Evolutionary conservation across 2,888 invertebrate species (phyloP).

Genomic region (Drosophila histrio): DNA sequence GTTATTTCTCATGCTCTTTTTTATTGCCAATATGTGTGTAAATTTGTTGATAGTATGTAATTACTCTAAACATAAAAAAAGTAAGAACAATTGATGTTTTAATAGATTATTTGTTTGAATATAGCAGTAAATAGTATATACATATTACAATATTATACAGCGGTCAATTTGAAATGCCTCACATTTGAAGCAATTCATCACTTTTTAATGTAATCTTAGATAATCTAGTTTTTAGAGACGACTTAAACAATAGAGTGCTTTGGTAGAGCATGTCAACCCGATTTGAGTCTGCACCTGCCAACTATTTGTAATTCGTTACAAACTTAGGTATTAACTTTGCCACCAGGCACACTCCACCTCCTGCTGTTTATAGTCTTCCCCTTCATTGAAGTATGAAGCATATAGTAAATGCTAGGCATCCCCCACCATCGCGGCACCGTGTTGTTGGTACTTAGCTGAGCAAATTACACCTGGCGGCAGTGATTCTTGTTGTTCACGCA

Average conservation of each 20-base stretch:
- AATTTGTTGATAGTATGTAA: conserved; percentile 20
- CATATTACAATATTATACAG: conserved; percentile 66
- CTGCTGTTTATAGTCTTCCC: conserved; percentile 52
- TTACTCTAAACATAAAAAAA: conserved; percentile 46
- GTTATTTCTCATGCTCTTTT: conserved; percentile 34
- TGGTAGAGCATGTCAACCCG: conserved; percentile 66
- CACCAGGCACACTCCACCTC: conserved; percentile 68
- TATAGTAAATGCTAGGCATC: conserved; percentile 78
- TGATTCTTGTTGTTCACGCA: conserved; percentile 88
- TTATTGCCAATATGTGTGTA: conserved; percentile 55
- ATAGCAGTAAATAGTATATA: conserved; percentile 45
- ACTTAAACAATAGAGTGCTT: conserved; percentile 66
- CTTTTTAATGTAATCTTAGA: conserved; percentile 30
- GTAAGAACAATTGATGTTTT: conserved; percentile 33
- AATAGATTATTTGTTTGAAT: conserved; percentile 36
- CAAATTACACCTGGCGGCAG: conserved; percentile 63
- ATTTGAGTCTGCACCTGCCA: conserved; percentile 51
- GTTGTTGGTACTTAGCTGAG: conserved; percentile 72
- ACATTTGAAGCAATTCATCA: conserved; percentile 50
- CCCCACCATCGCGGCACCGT: conserved; percentile 68
- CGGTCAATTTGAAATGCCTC: conserved; percentile 57
- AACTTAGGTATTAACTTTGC: conserved; percentile 57
- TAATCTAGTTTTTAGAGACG: conserved; percentile 48
- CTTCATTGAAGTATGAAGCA: conserved; percentile 58
- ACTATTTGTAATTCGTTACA: conserved; percentile 45